Evolutionary conservation across 2,888 invertebrate species (phyloP), one percentile per base, ranked within the genome.

Genomic region (Lamellibrachia satsuma): DNA sequence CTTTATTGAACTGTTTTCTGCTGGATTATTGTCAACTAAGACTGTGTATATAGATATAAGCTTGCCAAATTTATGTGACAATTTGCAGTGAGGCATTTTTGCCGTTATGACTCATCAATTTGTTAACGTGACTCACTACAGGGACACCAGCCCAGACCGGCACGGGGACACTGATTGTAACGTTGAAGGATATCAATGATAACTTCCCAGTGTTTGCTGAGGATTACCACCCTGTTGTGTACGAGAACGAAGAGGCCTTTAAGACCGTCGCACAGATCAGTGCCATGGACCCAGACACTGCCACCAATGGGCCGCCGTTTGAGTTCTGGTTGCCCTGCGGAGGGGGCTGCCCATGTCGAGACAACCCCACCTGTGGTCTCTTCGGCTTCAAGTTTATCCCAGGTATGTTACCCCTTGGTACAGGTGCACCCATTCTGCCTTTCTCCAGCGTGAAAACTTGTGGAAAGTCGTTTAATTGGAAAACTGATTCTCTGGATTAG

Each of bases 351-450:
- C 98, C 99, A 90, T 98, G 98, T 95, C 98, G 98, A 4, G 98
- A 98, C 96, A 99, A 99, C 96, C 98, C 98, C 94, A 99, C 99
- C 94, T 97, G 98, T 95, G 98, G 98, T 75, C 98, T 99, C 52
- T 99, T 99, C 97, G 98, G 98, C 97, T 98, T 99, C 92, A 98
- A 98, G 96, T 99, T 99, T n/a, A 75, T 99, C 97, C 98, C 98
- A 97, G 98, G 98, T 98, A 96, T 97, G 98, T 97, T 22, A 6
- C 75, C 15, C 39, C 39, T 39, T 39, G 39, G 39, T 39, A 39
- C 39, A 39, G 39, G 39, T 39, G 39, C 75, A 75, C 22, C 11
- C 75, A 75, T 22, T 15, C 22, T 75, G 75, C 22, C 75, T 75
- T 11, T 75, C 22, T 6, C 22, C n/a, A 1, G 75, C 75, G 22